A percentile compares a stretch with the other conserved stretches of the same genome.
Evolutionary conservation across 2,888 invertebrate genomes (phyloP).

Genomic region (Sphaerophoria rueppellii): DNA sequence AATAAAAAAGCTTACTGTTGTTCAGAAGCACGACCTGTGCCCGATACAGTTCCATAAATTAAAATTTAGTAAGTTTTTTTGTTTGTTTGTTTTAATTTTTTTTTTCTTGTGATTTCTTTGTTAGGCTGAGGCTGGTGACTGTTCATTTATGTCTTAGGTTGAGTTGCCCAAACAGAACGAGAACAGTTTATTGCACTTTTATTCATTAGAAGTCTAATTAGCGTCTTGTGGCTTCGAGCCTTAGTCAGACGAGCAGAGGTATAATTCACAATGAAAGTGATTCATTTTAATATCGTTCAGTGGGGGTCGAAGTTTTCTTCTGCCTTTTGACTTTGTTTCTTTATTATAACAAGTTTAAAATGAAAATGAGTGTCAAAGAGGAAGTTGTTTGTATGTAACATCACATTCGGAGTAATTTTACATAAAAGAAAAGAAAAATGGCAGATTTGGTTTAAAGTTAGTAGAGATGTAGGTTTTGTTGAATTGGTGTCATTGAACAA

Average conservation of each 20-base stretch:
- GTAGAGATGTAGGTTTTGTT: too few relatives aligned
- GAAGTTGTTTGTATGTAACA: background rate
- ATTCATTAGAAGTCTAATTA: conserved; percentile 10
- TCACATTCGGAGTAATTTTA: too few relatives aligned
- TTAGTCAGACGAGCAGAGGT: background rate
- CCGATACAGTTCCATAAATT: conserved; percentile 11
- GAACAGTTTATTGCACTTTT: conserved; percentile 26
- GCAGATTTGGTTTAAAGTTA: too few relatives aligned
- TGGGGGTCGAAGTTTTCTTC: background rate
- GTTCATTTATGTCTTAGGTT: too few relatives aligned
- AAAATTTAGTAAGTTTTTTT: conserved; percentile 1
- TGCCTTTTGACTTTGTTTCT: background rate
- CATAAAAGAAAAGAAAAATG: too few relatives aligned
- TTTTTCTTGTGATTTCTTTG: too few relatives aligned
- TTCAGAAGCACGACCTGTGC: background rate
- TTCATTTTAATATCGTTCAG: background rate
- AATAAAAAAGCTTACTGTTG: background rate
- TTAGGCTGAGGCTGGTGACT: too few relatives aligned
- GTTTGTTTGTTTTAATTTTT: background rate
- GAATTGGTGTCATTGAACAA: too few relatives aligned
- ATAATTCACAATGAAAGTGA: conserved; percentile 20
- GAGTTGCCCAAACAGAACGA: background rate
- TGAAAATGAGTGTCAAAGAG: background rate
- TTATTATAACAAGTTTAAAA: background rate
- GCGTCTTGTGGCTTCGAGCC: background rate